phyloP scores from a whole-genome alignment of 2,888 invertebrate species.

The Germaria angustata region DNA sequence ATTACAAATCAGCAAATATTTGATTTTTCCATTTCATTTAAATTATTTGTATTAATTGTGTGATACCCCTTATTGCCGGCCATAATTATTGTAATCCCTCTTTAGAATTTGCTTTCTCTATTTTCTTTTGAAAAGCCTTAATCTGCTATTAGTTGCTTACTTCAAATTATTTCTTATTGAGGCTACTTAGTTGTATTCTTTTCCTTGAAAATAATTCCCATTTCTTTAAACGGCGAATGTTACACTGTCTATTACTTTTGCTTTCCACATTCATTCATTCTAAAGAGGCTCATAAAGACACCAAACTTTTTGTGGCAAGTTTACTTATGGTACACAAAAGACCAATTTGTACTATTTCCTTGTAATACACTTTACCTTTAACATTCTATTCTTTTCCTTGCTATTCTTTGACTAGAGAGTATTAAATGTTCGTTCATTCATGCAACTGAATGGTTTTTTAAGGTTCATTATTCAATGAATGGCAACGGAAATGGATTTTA shows the following conservation, averaged over 20 bases:
- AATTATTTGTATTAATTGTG: no score
- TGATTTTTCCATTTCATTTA: no score
- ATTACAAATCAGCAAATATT: no score
- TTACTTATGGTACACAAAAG: conserved; percentile 56
- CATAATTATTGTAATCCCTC: neutral
- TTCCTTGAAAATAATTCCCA: neutral
- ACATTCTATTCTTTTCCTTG: neutral
- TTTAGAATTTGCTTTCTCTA: neutral
- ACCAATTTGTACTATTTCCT: conserved; percentile 49
- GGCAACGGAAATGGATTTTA: neutral
- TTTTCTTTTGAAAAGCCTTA: neutral
- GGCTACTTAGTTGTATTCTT: neutral
- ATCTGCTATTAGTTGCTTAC: conserved; percentile 1
- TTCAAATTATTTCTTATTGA: neutral
- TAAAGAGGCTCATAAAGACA: conserved; percentile 44
- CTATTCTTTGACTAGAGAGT: conserved; percentile 2
- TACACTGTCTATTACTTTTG: neutral
- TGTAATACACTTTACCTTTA: conserved; percentile 20
- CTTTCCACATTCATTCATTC: neutral
- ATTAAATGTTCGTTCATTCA: conserved; percentile 41
- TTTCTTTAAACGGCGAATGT: neutral
- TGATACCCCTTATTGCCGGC: no score
- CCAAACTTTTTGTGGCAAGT: conserved; percentile 27
- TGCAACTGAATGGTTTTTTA: conserved; percentile 42
- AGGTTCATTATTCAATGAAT: conserved; percentile 18